Percentiles rank a stretch among this genome's conserved stretches.
Evolutionary conservation across 2,888 invertebrate species (phyloP).

Genomic region (Muschampia plurimacula): DNA sequence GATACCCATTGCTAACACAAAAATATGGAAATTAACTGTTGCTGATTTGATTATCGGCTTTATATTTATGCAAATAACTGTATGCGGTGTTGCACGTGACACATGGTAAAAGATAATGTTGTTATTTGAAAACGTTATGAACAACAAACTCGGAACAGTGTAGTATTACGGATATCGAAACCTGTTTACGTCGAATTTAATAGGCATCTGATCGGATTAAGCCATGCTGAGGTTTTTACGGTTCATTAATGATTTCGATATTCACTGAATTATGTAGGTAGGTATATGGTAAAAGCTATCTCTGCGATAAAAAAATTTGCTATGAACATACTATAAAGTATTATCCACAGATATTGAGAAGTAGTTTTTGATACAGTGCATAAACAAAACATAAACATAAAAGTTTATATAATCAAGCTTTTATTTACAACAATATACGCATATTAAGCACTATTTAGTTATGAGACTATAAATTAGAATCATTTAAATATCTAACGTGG

Average conservation of each 20-base stretch:
- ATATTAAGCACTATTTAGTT: no score
- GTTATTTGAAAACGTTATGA: conserved; percentile 12
- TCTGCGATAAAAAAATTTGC: background rate
- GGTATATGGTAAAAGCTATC: background rate
- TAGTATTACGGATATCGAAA: background rate
- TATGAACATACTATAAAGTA: no score
- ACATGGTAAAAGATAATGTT: conserved; percentile 3
- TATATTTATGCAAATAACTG: background rate
- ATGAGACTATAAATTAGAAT: no score
- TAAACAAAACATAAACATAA: no score
- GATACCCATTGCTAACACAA: background rate
- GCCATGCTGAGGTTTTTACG: conserved; percentile 4
- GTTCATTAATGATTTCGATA: conserved; percentile 6
- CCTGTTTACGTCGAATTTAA: conserved; percentile 2
- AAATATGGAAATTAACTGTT: background rate
- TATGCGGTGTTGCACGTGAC: background rate
- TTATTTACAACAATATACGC: no score
- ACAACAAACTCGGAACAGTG: background rate
- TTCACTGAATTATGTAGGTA: background rate
- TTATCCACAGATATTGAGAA: no score
- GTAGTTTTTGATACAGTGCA: no score
- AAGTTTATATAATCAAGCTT: no score
- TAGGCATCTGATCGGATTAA: conserved; percentile 8
- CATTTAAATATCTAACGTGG: no score
- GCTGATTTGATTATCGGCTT: conserved; percentile 1